Percentiles rank a stretch among this genome's conserved stretches.
Evolutionary conservation across 2,113 vertebrate genomes (phyloP).

Genomic region (Chrysemys picta): DNA sequence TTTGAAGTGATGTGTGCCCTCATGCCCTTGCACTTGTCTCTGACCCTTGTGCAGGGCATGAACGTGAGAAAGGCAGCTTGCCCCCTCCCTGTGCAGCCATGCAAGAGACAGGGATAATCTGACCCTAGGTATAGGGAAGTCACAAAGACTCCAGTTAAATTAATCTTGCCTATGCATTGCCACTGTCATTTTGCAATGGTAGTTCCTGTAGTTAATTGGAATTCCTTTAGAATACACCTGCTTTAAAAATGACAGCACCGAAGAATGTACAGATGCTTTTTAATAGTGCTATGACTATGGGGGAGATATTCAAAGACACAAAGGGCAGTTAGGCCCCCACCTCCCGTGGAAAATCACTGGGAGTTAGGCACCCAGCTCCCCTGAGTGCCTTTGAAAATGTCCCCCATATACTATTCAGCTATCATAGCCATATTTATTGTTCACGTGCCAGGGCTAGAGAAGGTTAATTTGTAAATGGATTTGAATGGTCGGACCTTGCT

Average conservation of each 20-base stretch:
- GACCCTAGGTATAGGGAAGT: rapidly evolving
- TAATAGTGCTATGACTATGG: background rate
- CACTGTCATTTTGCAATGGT: background rate
- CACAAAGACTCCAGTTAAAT: background rate
- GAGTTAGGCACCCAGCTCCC: background rate
- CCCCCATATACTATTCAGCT: background rate
- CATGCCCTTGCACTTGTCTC: background rate
- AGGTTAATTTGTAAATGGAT: background rate
- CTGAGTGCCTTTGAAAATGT: background rate
- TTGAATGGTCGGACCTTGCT: background rate
- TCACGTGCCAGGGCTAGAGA: background rate
- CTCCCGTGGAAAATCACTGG: background rate
- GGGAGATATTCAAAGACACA: background rate
- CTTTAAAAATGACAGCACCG: background rate
- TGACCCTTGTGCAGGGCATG: background rate
- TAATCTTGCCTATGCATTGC: background rate
- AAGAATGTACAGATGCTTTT: background rate
- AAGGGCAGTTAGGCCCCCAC: background rate
- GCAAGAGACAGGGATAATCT: rapidly evolving
- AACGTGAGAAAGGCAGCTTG: background rate
- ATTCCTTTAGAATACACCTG: background rate
- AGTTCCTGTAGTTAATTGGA: background rate
- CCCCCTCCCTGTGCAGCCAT: background rate
- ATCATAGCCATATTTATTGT: background rate
- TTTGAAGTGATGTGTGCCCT: background rate